phyloP scores from a whole-genome alignment of 2,888 invertebrate species.

The Agrotis ipsilon region DNA sequence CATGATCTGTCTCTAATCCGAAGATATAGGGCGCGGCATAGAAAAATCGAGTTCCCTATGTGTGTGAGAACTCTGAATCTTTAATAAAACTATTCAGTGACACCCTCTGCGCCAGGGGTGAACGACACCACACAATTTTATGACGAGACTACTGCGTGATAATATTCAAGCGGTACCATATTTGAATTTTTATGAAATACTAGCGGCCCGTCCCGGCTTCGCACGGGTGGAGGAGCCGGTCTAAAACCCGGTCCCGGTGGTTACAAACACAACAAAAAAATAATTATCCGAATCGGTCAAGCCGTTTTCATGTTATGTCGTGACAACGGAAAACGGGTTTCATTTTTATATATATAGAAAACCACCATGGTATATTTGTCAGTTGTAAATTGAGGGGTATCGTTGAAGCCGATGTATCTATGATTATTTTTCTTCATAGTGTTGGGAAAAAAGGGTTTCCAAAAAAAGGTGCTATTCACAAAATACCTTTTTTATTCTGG shows the following conservation, averaged over 20 bases:
- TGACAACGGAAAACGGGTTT: too few relatives aligned
- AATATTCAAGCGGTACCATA: slow-evolving; percentile 61
- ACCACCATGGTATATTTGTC: slow-evolving; percentile 57
- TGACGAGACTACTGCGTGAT: slow-evolving; percentile 59
- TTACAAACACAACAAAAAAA: too few relatives aligned
- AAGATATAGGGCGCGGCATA: slow-evolving; percentile 46
- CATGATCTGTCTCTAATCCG: slow-evolving; percentile 36
- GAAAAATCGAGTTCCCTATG: slow-evolving; percentile 25
- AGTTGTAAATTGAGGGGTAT: slow-evolving; percentile 30
- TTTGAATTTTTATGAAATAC: slow-evolving; percentile 76
- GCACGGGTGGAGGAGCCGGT: too few relatives aligned
- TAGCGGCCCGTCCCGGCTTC: too few relatives aligned
- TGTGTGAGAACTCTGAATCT: slow-evolving; percentile 55
- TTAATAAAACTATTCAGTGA: slow-evolving; percentile 64
- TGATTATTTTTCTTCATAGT: slow-evolving; percentile 14
- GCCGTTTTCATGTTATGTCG: too few relatives aligned
- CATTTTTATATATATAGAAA: too few relatives aligned
- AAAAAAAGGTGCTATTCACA: neutral
- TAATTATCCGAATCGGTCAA: too few relatives aligned
- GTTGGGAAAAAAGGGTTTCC: neutral
- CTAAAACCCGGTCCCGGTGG: too few relatives aligned
- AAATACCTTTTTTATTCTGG: too few relatives aligned
- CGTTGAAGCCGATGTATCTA: neutral
- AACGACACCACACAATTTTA: slow-evolving; percentile 66
- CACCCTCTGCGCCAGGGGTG: slow-evolving; percentile 56